Percentiles rank a stretch among this genome's conserved stretches.
phyloP scores from a whole-genome alignment of 2,888 invertebrate genomes.

The Entomobrya multifasciata region DNA sequence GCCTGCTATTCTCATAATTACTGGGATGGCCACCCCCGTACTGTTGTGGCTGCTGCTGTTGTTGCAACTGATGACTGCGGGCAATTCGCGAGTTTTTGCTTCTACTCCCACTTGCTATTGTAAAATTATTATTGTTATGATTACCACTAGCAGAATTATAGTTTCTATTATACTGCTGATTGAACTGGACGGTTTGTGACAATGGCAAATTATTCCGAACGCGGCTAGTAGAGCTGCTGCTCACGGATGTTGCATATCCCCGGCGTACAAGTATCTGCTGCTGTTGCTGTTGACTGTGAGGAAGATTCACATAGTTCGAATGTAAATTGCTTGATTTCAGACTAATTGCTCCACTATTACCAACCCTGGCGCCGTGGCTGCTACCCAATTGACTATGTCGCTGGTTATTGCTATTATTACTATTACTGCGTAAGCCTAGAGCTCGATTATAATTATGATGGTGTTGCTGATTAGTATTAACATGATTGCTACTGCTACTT shows the following conservation, averaged over 20 bases:
- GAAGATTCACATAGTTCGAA: conserved; percentile 74
- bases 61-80: conserved; percentile 54
- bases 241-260: conserved; percentile 42
- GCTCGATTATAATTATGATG: conserved; percentile 64
- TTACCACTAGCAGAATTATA: conserved; percentile 52
- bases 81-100: conserved; percentile 65
- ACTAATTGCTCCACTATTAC: conserved; percentile 71
- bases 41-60: conserved; percentile 29
- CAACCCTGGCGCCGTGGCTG: conserved; percentile 63
- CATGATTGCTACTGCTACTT: conserved; percentile 60
- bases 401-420: conserved; percentile 55
- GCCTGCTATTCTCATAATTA: conserved; percentile 66
- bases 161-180: conserved; percentile 64
- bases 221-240: conserved; percentile 29
- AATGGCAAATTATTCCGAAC: conserved; percentile 54
- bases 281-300: conserved; percentile 55
- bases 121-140: conserved; percentile 61
- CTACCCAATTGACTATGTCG: conserved; percentile 61
- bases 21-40: conserved; percentile 44
- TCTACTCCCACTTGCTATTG: conserved; percentile 56
- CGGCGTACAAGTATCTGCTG: conserved; percentile 54
- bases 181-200: conserved; percentile 73
- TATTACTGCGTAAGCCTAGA: conserved; percentile 65
- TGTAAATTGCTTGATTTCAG: conserved; percentile 71
- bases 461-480: conserved; percentile 63